Evolutionary conservation across 2,888 invertebrate species (phyloP).

Genomic region (Criorhina ranunculi): DNA sequence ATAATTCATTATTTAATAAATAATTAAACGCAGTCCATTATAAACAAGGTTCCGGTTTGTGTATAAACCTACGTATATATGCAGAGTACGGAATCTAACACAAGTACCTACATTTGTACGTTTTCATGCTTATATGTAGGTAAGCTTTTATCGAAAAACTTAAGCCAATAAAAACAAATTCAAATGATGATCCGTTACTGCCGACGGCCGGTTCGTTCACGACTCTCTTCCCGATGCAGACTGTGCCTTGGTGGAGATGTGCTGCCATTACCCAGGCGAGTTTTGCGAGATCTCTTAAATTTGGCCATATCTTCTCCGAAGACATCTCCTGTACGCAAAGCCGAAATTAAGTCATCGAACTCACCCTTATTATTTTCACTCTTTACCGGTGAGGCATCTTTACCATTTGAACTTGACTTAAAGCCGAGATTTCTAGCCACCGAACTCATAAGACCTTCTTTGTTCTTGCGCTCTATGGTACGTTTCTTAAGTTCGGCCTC

Average conservation of each 20-base stretch:
- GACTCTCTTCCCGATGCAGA: constrained; percentile 88
- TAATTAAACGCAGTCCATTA: constrained; percentile 41
- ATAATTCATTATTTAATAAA: constrained; percentile 62
- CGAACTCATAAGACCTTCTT: constrained; percentile 90
- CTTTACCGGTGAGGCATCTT: constrained; percentile 85
- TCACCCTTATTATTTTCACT: constrained; percentile 89
- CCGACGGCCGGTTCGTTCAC: constrained; percentile 87
- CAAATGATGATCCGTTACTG: constrained; percentile 79
- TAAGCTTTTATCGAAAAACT: constrained; percentile 53
- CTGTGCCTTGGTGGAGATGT: constrained; percentile 88
- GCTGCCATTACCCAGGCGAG: constrained; percentile 86
- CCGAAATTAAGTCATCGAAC: constrained; percentile 98
- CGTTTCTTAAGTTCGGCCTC: constrained; percentile 94
- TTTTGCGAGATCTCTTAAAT: constrained; percentile 91
- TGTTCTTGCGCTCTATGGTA: constrained; percentile 93
- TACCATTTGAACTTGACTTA: constrained; percentile 85
- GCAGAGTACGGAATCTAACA: constrained; percentile 70
- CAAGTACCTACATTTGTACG: constrained; percentile 25
- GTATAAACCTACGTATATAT: constrained; percentile 44
- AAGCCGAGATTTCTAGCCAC: constrained; percentile 89
- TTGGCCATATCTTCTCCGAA: constrained; percentile 98
- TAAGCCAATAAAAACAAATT: constrained; percentile 40
- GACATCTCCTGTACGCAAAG: constrained; percentile 96
- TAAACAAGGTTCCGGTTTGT: constrained; percentile 35
- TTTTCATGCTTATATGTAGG: constrained; percentile 13